Evolutionary conservation across 2,888 invertebrate species (phyloP).

Genomic region (Rotaria macrura): DNA sequence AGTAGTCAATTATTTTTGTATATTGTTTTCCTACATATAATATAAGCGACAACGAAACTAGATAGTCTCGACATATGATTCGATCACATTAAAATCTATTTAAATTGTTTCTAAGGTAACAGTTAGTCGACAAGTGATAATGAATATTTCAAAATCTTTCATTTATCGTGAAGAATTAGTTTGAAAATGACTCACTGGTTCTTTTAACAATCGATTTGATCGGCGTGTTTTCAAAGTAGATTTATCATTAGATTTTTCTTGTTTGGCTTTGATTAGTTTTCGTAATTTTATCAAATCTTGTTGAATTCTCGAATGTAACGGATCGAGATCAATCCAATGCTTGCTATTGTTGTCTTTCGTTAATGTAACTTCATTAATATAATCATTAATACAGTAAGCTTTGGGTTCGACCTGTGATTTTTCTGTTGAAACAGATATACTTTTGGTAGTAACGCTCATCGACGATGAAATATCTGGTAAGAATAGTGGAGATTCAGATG

Average conservation of each 20-base stretch:
- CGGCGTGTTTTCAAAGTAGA: not conserved
- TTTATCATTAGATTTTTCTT: not conserved
- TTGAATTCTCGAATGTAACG: not conserved
- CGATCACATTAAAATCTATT: too few species aligned
- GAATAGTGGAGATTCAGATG: not conserved
- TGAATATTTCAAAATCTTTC: not conserved
- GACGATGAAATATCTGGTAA: not conserved
- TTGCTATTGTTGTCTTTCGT: not conserved
- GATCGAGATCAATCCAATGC: not conserved
- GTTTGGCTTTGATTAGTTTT: not conserved
- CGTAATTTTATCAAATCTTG: slow-evolving; percentile 8
- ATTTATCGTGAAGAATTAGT: not conserved
- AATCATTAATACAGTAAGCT: not conserved
- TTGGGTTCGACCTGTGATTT: not conserved
- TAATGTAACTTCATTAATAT: not conserved
- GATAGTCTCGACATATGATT: too few species aligned
- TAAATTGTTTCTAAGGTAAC: too few species aligned
- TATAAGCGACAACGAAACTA: too few species aligned
- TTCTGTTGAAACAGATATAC: not conserved
- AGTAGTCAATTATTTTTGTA: too few species aligned
- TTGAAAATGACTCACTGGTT: not conserved
- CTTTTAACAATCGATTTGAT: not conserved
- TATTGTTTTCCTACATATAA: too few species aligned
- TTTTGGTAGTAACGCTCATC: too few species aligned
- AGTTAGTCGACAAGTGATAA: not conserved